phyloP scores from a whole-genome alignment of 1,140 invertebrate genomes.

The Drosophila guanche region DNA sequence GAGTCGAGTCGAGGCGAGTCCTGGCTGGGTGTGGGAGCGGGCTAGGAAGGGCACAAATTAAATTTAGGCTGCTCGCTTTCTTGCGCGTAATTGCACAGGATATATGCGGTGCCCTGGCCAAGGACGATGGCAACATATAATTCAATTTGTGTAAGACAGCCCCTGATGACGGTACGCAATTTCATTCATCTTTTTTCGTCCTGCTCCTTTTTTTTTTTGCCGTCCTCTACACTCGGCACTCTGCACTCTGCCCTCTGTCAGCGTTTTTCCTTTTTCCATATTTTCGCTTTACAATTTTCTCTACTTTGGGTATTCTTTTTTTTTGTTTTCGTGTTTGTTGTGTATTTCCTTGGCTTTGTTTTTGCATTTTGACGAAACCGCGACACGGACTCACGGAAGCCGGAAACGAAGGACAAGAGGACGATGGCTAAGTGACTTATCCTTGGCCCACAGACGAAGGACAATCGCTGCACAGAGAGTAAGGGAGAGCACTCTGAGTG shows the following conservation, averaged over 20 bases:
- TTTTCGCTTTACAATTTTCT: constrained; percentile 14
- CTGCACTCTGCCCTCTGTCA: background rate
- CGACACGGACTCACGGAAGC: background rate
- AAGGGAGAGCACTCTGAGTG: too few relatives aligned
- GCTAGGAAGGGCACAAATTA: constrained; percentile 8
- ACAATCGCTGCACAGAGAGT: too few relatives aligned
- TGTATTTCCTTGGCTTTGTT: background rate
- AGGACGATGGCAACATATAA: constrained; percentile 17
- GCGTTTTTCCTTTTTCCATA: constrained; percentile 7
- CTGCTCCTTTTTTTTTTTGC: background rate
- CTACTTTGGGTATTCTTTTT: background rate
- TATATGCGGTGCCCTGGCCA: constrained; percentile 6
- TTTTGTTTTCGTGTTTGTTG: background rate
- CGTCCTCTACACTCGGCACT: too few relatives aligned
- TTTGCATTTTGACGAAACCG: constrained; percentile 10
- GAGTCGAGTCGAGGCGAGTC: constrained; percentile 6
- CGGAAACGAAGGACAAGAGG: background rate
- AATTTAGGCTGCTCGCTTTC: constrained; percentile 19
- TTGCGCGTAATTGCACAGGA: constrained; percentile 29
- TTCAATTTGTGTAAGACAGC: constrained; percentile 38
- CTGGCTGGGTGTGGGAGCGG: constrained; percentile 9
- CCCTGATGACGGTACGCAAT: constrained; percentile 26
- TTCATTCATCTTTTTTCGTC: constrained; percentile 5
- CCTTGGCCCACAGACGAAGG: too few relatives aligned
- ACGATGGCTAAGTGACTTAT: constrained; percentile 14